Base-by-base conservation (phyloP, 2,113 vertebrate genomes). In the Pygoscelis antarcticus region DNA sequence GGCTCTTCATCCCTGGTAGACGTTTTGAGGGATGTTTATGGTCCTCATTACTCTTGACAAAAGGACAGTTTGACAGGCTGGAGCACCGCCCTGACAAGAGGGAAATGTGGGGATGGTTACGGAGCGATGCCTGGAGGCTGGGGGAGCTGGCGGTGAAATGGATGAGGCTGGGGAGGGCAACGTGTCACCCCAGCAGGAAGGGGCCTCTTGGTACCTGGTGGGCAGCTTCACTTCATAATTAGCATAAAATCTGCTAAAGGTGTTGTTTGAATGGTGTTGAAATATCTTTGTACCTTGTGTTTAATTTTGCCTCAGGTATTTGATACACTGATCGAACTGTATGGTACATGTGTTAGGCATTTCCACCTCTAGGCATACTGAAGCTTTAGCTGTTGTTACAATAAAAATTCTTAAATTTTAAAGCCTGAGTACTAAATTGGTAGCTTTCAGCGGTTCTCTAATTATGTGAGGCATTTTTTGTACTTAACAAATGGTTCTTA, bases 401-500 rank as follows among this genome's bases (percentile, higher is more conserved):
- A 83, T 93, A 78, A 90, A 91, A 84, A 93, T 68, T 12, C 89
- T 47, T 38, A 14, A 36, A 65, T 94, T 87, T 88, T 57, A 30
- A 81, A 96, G 82, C 89, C 87, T 93, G 94, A 97, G 96, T 26
- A 11, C 93, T 96, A 97, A 97, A 93, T 97, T 95, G 97, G 95
- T 91, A 62, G 74, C 94, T 97, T 97, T 97, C 96, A 96, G 95
- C 93, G 90, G 89, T 87, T 95, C 95, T 90, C 82, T 94, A 95
- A 97, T 96, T 97, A 93, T 34, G 90, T 96, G 94, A 85, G 92
- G 78, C 84, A 76, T 95, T 98, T 98, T 88, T 96, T 94, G 68
- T 96, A 79, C 91, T 97, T 98, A 97, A 98, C 95, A 97, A 98
- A 93, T 91, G 90, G 87, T 89, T 96, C 96, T 97, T 97, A 96